These are phyloP conservation scores for Heliothis subflexa DNA, from an alignment of 1,140 invertebrate species.

Conservation along the genomic window DNA sequence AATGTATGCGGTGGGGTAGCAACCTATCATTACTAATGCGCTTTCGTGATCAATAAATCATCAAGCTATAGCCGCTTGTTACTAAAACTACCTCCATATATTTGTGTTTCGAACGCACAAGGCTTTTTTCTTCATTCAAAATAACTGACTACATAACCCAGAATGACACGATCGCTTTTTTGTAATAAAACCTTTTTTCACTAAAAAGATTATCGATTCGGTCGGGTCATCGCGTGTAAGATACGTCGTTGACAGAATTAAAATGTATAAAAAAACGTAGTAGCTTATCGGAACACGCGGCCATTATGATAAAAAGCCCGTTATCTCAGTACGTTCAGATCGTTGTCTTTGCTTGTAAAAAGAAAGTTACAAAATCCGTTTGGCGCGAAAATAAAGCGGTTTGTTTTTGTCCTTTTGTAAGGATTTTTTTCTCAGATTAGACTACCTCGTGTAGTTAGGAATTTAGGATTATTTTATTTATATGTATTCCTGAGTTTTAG, in stretches of 20 bases:
- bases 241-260: slow-evolving; percentile 46
- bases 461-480: background rate
- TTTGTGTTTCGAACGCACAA: background rate
- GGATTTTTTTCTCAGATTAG: background rate
- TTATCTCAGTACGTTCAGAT: slow-evolving; percentile 56
- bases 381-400: slow-evolving; percentile 35
- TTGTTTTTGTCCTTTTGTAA: background rate
- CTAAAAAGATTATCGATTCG: slow-evolving; percentile 24
- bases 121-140: background rate
- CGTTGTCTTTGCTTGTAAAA: slow-evolving; percentile 56
- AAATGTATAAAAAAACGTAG: slow-evolving; percentile 51
- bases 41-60: slow-evolving; percentile 34
- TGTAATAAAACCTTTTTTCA: background rate
- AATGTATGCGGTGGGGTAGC: slow-evolving; percentile 32
- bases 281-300: slow-evolving; percentile 67
- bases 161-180: background rate
- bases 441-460: background rate
- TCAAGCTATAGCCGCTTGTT: slow-evolving; percentile 28
- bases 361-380: slow-evolving; percentile 50
- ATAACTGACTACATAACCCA: background rate
- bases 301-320: slow-evolving; percentile 65
- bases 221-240: slow-evolving; percentile 45
- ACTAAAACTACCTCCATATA: slow-evolving; percentile 4
- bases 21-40: slow-evolving; percentile 35
- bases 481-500: background rate